phyloP scores from a whole-genome alignment of 2,888 invertebrate species.

The Chymomyza caudatula region DNA sequence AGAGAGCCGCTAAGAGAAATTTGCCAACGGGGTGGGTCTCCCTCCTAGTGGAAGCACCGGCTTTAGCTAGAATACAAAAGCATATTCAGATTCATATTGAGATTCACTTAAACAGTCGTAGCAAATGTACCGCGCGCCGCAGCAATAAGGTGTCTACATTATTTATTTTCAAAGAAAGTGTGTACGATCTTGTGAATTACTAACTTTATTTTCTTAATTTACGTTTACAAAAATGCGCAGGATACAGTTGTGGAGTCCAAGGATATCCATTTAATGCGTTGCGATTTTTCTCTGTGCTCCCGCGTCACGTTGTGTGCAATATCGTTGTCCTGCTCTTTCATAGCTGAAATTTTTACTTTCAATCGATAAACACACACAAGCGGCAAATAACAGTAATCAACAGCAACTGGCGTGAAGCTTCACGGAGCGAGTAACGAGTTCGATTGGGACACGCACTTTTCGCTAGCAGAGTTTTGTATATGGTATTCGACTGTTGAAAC shows the following conservation, averaged over 20 bases:
- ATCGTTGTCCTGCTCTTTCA: slow-evolving; percentile 38
- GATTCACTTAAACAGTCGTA: not conserved
- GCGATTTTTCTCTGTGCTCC: slow-evolving; percentile 5
- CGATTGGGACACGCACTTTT: slow-evolving; percentile 8
- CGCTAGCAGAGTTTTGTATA: slow-evolving; percentile 11
- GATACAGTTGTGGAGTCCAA: not conserved
- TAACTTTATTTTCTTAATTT: too few relatives aligned
- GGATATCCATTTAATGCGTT: slow-evolving; percentile 10
- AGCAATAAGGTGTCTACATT: not conserved
- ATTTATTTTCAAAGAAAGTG: not conserved
- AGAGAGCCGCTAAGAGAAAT: not conserved
- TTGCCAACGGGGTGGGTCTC: not conserved
- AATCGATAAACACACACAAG: slow-evolving; percentile 55
- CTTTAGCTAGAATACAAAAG: slow-evolving; percentile 18
- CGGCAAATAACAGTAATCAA: not conserved
- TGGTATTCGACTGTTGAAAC: slow-evolving; percentile 19
- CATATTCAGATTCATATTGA: not conserved
- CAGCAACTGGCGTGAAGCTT: not conserved
- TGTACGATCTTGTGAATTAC: too few relatives aligned
- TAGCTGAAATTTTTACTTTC: slow-evolving; percentile 13
- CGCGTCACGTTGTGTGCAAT: slow-evolving; percentile 5
- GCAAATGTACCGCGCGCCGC: not conserved
- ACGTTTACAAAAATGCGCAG: not conserved
- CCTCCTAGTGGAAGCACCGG: slow-evolving; percentile 26
- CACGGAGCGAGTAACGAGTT: slow-evolving; percentile 9